Evolutionary conservation across 2,797 vertebrate species (phyloP), one percentile per base, ranked within the genome.

Genomic region (Psittacula echo): DNA sequence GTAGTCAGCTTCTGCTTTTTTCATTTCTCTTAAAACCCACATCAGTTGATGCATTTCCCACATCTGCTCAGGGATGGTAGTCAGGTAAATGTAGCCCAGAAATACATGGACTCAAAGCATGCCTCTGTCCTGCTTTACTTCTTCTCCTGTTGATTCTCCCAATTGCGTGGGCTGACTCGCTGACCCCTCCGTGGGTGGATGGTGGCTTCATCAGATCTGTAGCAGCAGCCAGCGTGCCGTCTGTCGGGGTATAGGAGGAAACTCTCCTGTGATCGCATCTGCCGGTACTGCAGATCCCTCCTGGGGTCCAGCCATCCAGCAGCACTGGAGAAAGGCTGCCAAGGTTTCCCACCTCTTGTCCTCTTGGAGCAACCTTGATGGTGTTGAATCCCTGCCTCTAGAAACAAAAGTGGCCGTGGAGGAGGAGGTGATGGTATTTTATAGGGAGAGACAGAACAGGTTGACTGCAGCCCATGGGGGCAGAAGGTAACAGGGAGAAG

Each of bases 201-300:
- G 50, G 44, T 3, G 3, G 21, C 45, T 87, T n/a, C 53, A 5
- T 44, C 53, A 26, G 34, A 72, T 67, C 32, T 42, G 15, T 41
- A 50, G 56, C 48, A 65, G 48, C 61, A 77, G 39, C 34, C 30
- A 9, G 9, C 0, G 0, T 66, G 68, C 16, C 7, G 1, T 11
- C 34, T 29, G 6, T 2, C 41, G 54, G 15, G 65, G 13, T 29
- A 13, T 14, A n/a, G 11, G 45, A 82, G 7, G 11, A 50, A 18
- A 21, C n/a, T 80, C 30, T 2, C 12, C 27, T 32, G 4, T 15
- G 53, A 20, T 79, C 83, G 44, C 41, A 14, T 48, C 70, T 76
- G 39, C 72, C 78, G 80, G 19, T 27, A 6, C 24, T 70, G 21
- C 9, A 58, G 56, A 24, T 58, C 22, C 14, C 10, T 56, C 9